phyloP scores from a whole-genome alignment of 2,888 invertebrate genomes.

The Chrysopilus asiliformis region DNA sequence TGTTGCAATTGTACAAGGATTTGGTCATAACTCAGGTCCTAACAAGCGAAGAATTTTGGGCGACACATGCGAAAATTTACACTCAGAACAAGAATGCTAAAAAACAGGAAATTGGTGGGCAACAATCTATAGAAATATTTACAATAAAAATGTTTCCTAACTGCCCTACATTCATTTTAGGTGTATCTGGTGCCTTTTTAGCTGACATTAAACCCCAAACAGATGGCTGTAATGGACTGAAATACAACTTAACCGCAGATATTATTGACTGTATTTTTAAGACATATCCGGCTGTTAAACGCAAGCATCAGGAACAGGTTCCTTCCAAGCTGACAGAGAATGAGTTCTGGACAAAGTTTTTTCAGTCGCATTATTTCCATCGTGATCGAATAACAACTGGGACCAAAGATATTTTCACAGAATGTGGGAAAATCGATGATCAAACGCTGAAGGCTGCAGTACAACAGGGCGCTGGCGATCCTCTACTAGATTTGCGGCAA shows the following conservation, averaged over 20 bases:
- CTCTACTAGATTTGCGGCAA: conserved; percentile 68
- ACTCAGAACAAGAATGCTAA: conserved; percentile 56
- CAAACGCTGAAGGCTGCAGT: conserved; percentile 63
- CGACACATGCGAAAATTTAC: conserved; percentile 69
- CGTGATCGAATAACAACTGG: conserved; percentile 81
- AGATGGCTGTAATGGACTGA: conserved; percentile 91
- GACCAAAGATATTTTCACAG: conserved; percentile 91
- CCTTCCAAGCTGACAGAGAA: conserved; percentile 89
- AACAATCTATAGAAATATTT: neutral
- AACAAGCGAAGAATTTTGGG: conserved; percentile 97
- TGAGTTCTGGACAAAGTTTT: conserved; percentile 99
- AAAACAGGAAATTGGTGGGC: conserved; percentile 70
- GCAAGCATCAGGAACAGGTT: conserved; percentile 92
- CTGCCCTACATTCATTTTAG: no score
- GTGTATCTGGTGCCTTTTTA: conserved; percentile 61
- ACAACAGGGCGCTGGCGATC: conserved; percentile 64
- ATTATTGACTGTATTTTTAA: conserved; percentile 97
- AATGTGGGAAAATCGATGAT: conserved; percentile 95
- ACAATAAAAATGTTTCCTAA: neutral
- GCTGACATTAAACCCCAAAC: conserved; percentile 95
- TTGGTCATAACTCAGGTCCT: conserved; percentile 93
- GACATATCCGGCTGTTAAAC: conserved; percentile 96
- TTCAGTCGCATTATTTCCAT: conserved; percentile 98
- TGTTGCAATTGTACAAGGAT: conserved; percentile 91
- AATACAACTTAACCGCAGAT: conserved; percentile 93